Conservation (phyloP, 2,888 invertebrate species). For the Tipula unca region DNA sequence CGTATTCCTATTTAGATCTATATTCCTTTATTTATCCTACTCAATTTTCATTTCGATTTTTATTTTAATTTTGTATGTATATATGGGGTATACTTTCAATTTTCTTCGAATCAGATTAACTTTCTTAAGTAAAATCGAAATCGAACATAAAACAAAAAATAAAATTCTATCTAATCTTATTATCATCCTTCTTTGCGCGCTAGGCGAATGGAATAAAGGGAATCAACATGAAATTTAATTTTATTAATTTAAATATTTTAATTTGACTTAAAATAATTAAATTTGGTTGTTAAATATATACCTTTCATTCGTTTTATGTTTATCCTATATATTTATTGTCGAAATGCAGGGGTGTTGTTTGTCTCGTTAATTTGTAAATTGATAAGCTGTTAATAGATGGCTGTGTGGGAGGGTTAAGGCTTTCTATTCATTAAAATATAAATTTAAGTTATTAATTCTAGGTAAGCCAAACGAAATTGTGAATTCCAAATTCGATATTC, state of each 20-base stretch:
- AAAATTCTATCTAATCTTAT: neutral
- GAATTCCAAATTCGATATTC: no score
- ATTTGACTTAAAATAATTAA: slow-evolving; percentile 8
- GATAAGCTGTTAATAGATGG: no score
- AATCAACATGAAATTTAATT: neutral
- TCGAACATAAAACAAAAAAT: neutral
- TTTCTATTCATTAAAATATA: no score
- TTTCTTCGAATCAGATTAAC: neutral
- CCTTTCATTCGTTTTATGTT: neutral
- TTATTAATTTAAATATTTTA: neutral
- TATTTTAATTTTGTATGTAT: neutral
- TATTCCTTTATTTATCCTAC: neutral
- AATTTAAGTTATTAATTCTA: no score
- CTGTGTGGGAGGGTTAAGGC: no score
- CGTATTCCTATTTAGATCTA: neutral
- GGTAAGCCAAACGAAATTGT: no score
- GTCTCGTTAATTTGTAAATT: no score
- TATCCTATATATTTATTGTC: no score
- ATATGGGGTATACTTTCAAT: neutral
- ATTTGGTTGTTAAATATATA: neutral
- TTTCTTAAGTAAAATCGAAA: neutral
- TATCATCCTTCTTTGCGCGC: neutral
- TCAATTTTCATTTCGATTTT: neutral
- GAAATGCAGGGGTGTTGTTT: no score
- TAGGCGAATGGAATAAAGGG: neutral